Base-by-base conservation (phyloP, 2,113 vertebrate genomes). In the Epinephelus fuscoguttatus region DNA sequence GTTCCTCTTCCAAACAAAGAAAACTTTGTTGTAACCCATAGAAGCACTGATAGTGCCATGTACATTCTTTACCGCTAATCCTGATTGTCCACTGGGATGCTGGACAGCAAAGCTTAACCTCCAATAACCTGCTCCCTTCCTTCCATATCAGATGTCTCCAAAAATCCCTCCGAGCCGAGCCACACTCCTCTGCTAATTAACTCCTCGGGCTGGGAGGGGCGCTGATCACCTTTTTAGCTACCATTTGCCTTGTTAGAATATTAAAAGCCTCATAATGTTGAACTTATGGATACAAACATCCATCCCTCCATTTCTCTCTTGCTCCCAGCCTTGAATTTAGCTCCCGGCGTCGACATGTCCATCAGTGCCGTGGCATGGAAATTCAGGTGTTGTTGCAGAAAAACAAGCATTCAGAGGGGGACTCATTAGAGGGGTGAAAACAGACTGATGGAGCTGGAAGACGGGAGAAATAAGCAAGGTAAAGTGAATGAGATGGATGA, bases 341-440 rank as follows among this genome's bases (percentile, higher is more conserved):
- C 89, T 93, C 66, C 79, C 15, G 82, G 84, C 82, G 3, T 69
- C 45, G 3, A 21, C 49, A 27, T 11, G 78, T 85, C 84, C 69
- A 77, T 89, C 78, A 89, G 56, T 1, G 37, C 3, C 9, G 42
- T 45, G 42, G 8, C 42, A 45, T 45, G 42, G 1, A 89, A 47
- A 90, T 74, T 70, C 55, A 77, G 70, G 85, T 70, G 82, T 76
- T 87, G 83, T 66, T 78, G 80, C 18, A 60, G 80, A 78, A 89
- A 89, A 84, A 85, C 61, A 78, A 81, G 74, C 80, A 84, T 92
- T 93, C 91, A 88, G 84, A 80, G n/a, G 91, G 91, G 90, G 85
- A 63, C 83, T 92, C 91, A 94, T 94, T 93, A 94, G 70, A 86
- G 80, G 81, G 50, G 75, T 40, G 17, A 84, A 85, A 89, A 63